phyloP scores from a whole-genome alignment of 2,888 invertebrate genomes.

The Spodoptera picta region DNA sequence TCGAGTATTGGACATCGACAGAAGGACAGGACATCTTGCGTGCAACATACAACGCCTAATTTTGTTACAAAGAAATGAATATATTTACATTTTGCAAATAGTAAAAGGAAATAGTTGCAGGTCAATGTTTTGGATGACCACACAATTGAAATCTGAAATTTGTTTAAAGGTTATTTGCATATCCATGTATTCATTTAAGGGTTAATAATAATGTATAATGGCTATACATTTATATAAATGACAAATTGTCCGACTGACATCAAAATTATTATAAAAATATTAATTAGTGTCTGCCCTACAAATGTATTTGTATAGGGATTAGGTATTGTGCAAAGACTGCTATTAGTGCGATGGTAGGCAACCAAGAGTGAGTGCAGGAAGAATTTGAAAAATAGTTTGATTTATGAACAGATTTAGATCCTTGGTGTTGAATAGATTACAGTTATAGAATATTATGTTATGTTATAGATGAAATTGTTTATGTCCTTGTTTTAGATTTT shows the following conservation, averaged over 20 bases:
- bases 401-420: constrained; percentile 49
- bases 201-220: constrained; percentile 8
- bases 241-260: constrained; percentile 56
- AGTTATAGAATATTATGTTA: constrained; percentile 71
- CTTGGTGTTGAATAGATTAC: constrained; percentile 61
- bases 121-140: constrained; percentile 7
- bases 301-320: constrained; percentile 19
- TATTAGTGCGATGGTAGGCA: constrained; percentile 33
- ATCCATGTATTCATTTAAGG: constrained; percentile 24
- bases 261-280: constrained; percentile 46
- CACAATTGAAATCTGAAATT: neutral
- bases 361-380: constrained; percentile 25
- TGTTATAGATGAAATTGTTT: constrained; percentile 83
- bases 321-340: constrained; percentile 53
- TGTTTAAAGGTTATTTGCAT: constrained; percentile 13
- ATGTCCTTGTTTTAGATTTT: constrained; percentile 82
- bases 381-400: constrained; percentile 26
- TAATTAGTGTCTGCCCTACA: constrained; percentile 22
- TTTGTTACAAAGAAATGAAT: constrained; percentile 1
- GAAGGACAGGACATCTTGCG: constrained; percentile 90
- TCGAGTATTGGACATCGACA: constrained; percentile 92
- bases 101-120: constrained; percentile 2
- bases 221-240: constrained; percentile 26
- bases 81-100: constrained; percentile 11
- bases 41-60: constrained; percentile 51